phyloP scores from a whole-genome alignment of 2,113 vertebrate genomes.

The Heterotis niloticus region DNA sequence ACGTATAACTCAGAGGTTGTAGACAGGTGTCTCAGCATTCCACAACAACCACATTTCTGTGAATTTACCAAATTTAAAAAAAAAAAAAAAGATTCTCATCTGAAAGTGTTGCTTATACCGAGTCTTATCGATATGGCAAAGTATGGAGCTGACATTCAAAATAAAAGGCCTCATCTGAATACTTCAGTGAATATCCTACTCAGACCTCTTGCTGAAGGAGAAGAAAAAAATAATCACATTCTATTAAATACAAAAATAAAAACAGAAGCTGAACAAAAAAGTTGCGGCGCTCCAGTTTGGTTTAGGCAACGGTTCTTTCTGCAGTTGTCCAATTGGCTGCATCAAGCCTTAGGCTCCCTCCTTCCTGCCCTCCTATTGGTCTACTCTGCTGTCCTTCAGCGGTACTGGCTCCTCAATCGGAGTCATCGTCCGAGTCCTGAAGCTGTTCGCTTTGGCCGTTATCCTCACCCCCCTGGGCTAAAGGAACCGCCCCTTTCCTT shows the following conservation, averaged over 20 bases:
- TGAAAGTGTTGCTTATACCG: too few relatives aligned
- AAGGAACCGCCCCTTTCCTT: slow-evolving; percentile 82
- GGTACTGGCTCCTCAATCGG: slow-evolving; percentile 25
- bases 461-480: slow-evolving; percentile 48
- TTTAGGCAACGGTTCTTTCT: slow-evolving; percentile 23
- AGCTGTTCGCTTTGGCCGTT: slow-evolving; percentile 31
- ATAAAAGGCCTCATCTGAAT: not conserved
- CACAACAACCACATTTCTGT: too few relatives aligned
- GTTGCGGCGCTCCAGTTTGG: not conserved
- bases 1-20: too few relatives aligned
- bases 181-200: not conserved
- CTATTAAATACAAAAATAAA: not conserved
- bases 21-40: too few relatives aligned
- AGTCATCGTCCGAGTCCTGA: slow-evolving; percentile 44
- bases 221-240: not conserved
- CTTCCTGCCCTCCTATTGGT: slow-evolving; percentile 13
- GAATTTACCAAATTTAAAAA: too few relatives aligned
- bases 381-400: slow-evolving; percentile 30
- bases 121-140: not conserved
- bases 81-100: too few relatives aligned
- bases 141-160: not conserved
- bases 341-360: slow-evolving; percentile 1
- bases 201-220: not conserved
- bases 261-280: not conserved
- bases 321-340: slow-evolving; percentile 24